Conservation (phyloP, 2,113 vertebrate species). For the Serilophus lunatus region DNA sequence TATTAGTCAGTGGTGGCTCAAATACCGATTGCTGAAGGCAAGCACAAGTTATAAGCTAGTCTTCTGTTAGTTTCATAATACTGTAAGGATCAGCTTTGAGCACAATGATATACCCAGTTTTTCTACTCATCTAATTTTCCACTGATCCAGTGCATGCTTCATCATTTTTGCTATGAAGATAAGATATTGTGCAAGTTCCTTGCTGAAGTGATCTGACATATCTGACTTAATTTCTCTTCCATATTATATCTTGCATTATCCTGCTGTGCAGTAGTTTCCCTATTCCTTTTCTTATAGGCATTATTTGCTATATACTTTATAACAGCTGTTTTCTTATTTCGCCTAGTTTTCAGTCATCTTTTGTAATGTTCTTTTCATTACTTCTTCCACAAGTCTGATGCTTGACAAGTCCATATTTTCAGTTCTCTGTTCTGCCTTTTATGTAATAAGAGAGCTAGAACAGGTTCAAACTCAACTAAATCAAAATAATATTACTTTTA, state of each 20-base stretch:
- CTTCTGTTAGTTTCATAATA: neutral
- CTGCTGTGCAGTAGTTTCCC: neutral
- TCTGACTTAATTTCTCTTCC: neutral
- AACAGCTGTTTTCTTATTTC: neutral
- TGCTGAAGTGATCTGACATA: accelerated
- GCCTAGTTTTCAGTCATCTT: neutral
- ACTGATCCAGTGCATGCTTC: neutral
- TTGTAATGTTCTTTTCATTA: neutral
- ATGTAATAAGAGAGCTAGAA: neutral
- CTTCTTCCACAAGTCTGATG: neutral
- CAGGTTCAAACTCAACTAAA: neutral
- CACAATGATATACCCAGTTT: accelerated
- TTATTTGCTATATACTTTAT: neutral
- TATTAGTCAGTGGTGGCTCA: neutral
- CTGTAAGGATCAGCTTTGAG: neutral
- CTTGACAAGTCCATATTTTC: neutral
- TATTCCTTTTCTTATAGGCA: neutral
- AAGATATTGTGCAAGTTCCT: neutral
- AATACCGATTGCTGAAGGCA: neutral
- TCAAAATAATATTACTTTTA: neutral
- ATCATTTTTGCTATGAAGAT: neutral
- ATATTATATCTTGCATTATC: neutral
- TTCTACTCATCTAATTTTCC: neutral
- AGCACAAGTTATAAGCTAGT: neutral
- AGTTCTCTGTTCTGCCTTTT: neutral